A percentile compares a stretch with the other conserved stretches of the same genome.
phyloP scores from a whole-genome alignment of 2,113 vertebrate genomes.

The rat (Rattus norvegicus) region GRCr8 NC_086035.1:35667001-35667500 shows the following conservation, averaged over 20 bases:
- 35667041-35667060: neutral
- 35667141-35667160: conserved; percentile 38
- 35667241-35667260: conserved; percentile 50
- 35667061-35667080: fast-evolving
- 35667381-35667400: neutral
- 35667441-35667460: neutral
- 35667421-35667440: neutral
- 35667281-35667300: conserved; percentile 42
- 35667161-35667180: neutral
- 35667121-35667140: conserved; percentile 32
- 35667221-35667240: neutral
- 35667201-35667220: conserved; percentile 66
- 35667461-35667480: neutral
- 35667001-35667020: conserved; percentile 70
- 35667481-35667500: fast-evolving
- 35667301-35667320: conserved; percentile 59
- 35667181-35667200: conserved; percentile 65
- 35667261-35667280: conserved; percentile 54
- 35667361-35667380: neutral
- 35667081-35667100: conserved; percentile 66
- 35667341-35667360: neutral
- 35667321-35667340: conserved; percentile 53
- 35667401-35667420: neutral
- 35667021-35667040: conserved; percentile 72
- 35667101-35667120: conserved; percentile 49